phyloP scores from a whole-genome alignment of 2,888 invertebrate species.

The Parasteatoda lunata region DNA sequence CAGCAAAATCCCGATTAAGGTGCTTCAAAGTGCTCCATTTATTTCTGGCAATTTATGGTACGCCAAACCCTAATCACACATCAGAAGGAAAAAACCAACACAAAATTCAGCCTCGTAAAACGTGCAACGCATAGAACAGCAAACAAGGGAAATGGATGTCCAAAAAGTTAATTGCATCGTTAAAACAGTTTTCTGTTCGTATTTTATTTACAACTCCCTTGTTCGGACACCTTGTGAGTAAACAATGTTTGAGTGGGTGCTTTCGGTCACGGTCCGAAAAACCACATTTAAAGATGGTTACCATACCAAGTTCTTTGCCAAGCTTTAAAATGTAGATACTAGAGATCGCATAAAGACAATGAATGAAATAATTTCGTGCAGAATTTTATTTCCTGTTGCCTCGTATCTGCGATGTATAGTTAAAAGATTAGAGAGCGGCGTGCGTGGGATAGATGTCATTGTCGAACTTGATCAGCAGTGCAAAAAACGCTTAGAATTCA shows the following conservation, averaged over 20 bases:
- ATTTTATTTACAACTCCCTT: not conserved
- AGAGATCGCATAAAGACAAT: not conserved
- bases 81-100: too few relatives aligned
- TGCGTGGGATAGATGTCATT: constrained; percentile 48
- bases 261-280: not conserved
- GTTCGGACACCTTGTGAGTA: not conserved
- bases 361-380: not conserved
- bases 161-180: not conserved
- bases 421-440: constrained; percentile 23
- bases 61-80: not conserved
- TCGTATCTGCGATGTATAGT: constrained; percentile 21
- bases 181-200: not conserved
- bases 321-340: not conserved
- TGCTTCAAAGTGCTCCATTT: too few relatives aligned
- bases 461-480: constrained; percentile 52
- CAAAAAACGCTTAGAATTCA: constrained; percentile 37
- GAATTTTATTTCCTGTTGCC: not conserved
- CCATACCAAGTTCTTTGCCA: too few relatives aligned
- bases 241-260: not conserved
- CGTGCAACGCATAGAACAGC: not conserved
- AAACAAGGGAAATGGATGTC: not conserved
- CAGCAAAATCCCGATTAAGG: too few relatives aligned
- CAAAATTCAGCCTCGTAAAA: not conserved
- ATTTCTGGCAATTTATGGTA: too few relatives aligned
- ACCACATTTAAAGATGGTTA: not conserved